Evolutionary conservation across 2,888 invertebrate species (phyloP), one percentile per base, ranked within the genome.

Genomic region (Tanypteryx hageni): DNA sequence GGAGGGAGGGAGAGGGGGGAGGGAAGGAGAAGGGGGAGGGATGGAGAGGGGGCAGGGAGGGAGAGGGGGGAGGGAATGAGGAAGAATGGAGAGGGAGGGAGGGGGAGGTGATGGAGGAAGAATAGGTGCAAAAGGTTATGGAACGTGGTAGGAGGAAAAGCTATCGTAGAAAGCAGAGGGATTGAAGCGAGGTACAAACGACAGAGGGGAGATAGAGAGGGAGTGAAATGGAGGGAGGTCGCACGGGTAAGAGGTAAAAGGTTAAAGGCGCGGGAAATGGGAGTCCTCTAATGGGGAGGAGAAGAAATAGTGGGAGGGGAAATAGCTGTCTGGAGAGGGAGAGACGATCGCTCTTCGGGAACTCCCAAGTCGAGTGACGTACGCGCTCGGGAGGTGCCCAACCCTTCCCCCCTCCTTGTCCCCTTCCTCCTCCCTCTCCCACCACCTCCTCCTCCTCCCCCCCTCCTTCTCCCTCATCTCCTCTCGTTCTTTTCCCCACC

Each of bases 321-420:
- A 31, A 13, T n/a, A 0, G 18, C 16, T 9, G 14, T 64, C 64
- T n/a, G 18, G 0, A 57, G 9, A 11, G 27, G 27, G 27, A 31
- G 86, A 59, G 86, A 59, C 86, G 61, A 86, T 86, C 86, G 61
- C 59, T 86, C 86, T 61, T 61, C 86, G n/a, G n/a, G 44, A 56
- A 56, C 84, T 56, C 56, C n/a, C 84, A 86, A 86, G 61, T 86
- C 86, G 59, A 31, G 86, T 86, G 86, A 86, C 86, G 86, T 86
- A 86, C 86, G 83, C 83, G 83, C 56, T 86, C 61, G 9, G 86
- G 31, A 31, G 61, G 31, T 86, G 27, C n/a, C 16, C 18, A 44
- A 9, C 16, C 27, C 81, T 27, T 14, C n/a, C 18, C 10, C 76
- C 76, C n/a, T n/a, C n/a, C n/a, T n/a, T n/a, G n/a, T n/a, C n/a